Conservation (phyloP, 1,140 invertebrate species). For the Lepidotrigona ventralis region DNA sequence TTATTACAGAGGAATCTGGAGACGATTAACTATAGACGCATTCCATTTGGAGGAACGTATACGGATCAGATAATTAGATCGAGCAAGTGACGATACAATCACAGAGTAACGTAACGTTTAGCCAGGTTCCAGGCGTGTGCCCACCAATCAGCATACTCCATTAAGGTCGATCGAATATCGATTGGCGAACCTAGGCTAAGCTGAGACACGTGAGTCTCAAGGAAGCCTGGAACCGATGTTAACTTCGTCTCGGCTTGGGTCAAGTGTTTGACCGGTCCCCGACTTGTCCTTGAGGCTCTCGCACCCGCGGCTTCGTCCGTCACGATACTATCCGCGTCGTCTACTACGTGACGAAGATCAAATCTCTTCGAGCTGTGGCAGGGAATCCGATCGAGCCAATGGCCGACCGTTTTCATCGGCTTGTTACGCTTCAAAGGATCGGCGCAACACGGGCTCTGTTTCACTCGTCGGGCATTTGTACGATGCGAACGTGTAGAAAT, state of each 20-base stretch:
- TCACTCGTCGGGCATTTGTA: background rate
- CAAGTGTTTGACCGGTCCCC: slow-evolving; percentile 22
- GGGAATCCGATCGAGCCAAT: slow-evolving; percentile 19
- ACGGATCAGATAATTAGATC: background rate
- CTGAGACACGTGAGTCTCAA: background rate
- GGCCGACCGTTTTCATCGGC: slow-evolving; percentile 38
- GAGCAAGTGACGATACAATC: slow-evolving; percentile 8
- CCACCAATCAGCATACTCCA: slow-evolving; percentile 38
- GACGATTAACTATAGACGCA: background rate
- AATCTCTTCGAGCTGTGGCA: slow-evolving; percentile 31
- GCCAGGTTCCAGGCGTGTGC: background rate
- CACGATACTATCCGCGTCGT: slow-evolving; percentile 35
- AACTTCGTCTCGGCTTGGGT: slow-evolving; percentile 15
- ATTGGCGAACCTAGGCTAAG: slow-evolving; percentile 2
- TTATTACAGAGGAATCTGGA: background rate
- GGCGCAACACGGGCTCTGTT: background rate
- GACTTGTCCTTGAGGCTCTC: slow-evolving; percentile 7
- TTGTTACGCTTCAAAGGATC: slow-evolving; percentile 5
- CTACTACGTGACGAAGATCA: slow-evolving; percentile 51
- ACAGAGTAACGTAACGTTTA: slow-evolving; percentile 26
- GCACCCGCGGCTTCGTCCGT: slow-evolving; percentile 12
- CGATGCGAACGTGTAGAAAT: slow-evolving; percentile 7
- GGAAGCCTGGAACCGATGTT: slow-evolving; percentile 20
- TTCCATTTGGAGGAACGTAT: background rate
- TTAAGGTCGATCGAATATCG: slow-evolving; percentile 41